Percentiles rank a stretch among this genome's conserved stretches.
Conservation (phyloP, 1,140 invertebrate species). For the Drosophila equinoxialis region DNA sequence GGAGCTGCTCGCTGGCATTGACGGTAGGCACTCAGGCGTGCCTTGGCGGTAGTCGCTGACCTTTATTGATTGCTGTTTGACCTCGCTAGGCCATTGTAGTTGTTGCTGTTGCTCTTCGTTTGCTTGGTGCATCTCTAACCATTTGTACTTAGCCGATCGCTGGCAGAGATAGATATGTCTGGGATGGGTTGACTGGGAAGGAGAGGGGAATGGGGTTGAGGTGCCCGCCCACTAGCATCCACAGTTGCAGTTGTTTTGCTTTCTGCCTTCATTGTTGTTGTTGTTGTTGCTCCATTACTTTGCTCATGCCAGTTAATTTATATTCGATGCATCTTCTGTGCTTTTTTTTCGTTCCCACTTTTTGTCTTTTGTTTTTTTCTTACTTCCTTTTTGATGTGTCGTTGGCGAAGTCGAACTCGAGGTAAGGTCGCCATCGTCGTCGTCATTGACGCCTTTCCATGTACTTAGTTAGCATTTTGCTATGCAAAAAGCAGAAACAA, state of each 20-base stretch:
- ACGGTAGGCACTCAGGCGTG: slow-evolving; percentile 78
- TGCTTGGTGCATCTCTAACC: slow-evolving; percentile 69
- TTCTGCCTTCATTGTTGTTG: slow-evolving; percentile 66
- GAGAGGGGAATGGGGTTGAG: not conserved
- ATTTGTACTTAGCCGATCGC: slow-evolving; percentile 74
- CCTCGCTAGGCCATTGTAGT: slow-evolving; percentile 65
- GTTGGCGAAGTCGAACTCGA: slow-evolving; percentile 50
- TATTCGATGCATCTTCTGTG: slow-evolving; percentile 68
- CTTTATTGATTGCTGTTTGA: slow-evolving; percentile 83
- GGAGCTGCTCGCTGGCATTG: slow-evolving; percentile 64
- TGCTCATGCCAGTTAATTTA: slow-evolving; percentile 73
- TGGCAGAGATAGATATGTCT: slow-evolving; percentile 61
- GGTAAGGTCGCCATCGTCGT: slow-evolving; percentile 27
- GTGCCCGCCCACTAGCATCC: slow-evolving; percentile 58
- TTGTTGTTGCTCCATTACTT: slow-evolving; percentile 68
- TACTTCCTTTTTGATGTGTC: slow-evolving; percentile 66
- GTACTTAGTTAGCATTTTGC: slow-evolving; percentile 59
- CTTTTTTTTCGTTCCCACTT: slow-evolving; percentile 14
- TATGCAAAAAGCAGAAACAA: slow-evolving; percentile 56
- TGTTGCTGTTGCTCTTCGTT: slow-evolving; percentile 40
- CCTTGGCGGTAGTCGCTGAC: slow-evolving; percentile 76
- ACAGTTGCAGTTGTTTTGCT: slow-evolving; percentile 63
- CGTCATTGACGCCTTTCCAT: slow-evolving; percentile 76
- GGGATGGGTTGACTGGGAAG: not conserved
- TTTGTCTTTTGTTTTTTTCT: slow-evolving; percentile 27